A percentile compares a stretch with the other conserved stretches of the same genome.
Conservation (phyloP, 1,140 invertebrate genomes). For the Drosophila lacertosa region DNA sequence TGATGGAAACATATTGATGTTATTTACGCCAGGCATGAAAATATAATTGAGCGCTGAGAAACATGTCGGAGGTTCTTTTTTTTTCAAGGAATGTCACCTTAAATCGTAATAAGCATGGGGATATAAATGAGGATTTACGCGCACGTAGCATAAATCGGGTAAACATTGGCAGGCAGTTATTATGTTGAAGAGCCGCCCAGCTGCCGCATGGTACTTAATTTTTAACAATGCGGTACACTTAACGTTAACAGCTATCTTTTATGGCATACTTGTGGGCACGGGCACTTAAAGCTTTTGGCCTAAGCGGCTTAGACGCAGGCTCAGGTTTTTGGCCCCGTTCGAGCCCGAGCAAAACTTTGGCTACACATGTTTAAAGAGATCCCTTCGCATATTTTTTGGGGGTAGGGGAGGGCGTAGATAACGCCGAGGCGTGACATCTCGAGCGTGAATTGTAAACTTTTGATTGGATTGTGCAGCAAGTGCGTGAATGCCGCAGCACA, state of each 20-base stretch:
- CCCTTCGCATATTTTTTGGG: conserved; percentile 46
- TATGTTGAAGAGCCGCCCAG: conserved; percentile 19
- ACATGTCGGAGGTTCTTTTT: conserved; percentile 22
- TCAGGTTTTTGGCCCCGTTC: conserved; percentile 18
- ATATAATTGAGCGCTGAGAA: conserved; percentile 54
- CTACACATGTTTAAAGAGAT: conserved; percentile 48
- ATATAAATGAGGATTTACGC: conserved; percentile 42
- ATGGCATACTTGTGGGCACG: conserved; percentile 41
- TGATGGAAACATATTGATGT: conserved; percentile 29
- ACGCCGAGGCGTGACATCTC: conserved; percentile 66
- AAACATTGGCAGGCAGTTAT: conserved; percentile 37
- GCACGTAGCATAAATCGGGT: conserved; percentile 37
- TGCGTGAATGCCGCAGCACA: conserved; percentile 47
- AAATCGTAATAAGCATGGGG: conserved; percentile 58
- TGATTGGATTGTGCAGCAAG: conserved; percentile 79
- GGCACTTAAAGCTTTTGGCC: conserved; percentile 44
- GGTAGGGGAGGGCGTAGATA: conserved; percentile 32
- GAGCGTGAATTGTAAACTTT: conserved; percentile 80
- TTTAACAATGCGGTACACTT: conserved; percentile 46
- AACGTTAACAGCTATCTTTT: conserved; percentile 51
- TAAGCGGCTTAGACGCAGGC: conserved; percentile 62
- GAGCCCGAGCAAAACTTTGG: conserved; percentile 42
- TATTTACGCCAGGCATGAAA: conserved; percentile 19
- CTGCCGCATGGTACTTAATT: conserved; percentile 44
- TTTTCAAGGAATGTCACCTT: conserved; percentile 38